Base-by-base conservation (phyloP, 2,113 vertebrate genomes). In the Thunnus thynnus region DNA sequence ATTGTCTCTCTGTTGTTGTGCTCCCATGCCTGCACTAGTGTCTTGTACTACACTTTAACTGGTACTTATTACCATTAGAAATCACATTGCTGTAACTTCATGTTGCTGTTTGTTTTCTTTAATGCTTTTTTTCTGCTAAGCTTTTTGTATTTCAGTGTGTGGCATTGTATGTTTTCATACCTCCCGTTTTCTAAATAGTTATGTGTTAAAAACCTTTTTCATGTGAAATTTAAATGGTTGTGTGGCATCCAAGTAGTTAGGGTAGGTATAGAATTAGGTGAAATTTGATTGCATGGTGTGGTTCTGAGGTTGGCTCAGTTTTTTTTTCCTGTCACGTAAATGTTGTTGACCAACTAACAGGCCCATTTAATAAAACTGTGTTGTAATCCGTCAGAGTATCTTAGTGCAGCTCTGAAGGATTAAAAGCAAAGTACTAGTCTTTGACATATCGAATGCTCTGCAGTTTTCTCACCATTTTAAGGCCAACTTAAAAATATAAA, bases 141-240 rank as follows among this genome's bases (percentile, higher is more conserved):
- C 91, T 83, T 86, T 84, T 94, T 92, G 92, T 91, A 93, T 92
- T 90, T 92, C 94, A 89, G 94, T 92, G 93, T 41, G 36, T 41
- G 36, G 36, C 36, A 41, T 41, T 92, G 80, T 93, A 93, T 95
- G 27, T 95, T 87, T 75, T 93, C 91, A 94, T 96, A 85, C 92
- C 72, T 66, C 52, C 30, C 41, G 84, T 95, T 91, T 79, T 50
- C 47, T 50, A 89, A 6, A 17, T 65, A 30, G 22, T 84, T 95
- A 91, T 63, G 27, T 70, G 94, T 94, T 81, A 90, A 18, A 8
- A 1, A 46, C 14, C 55, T 54, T 0, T 30, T 41, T 27, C 0
- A 10, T 83, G 88, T 89, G 83, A 79, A 30, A 76, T 87, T 79
- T 65, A 68, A 75, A 72, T 52, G 75, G 68, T 85, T 84, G 5